Evolutionary conservation across 1,140 invertebrate genomes (phyloP).

Genomic region (Artemia franciscana): DNA sequence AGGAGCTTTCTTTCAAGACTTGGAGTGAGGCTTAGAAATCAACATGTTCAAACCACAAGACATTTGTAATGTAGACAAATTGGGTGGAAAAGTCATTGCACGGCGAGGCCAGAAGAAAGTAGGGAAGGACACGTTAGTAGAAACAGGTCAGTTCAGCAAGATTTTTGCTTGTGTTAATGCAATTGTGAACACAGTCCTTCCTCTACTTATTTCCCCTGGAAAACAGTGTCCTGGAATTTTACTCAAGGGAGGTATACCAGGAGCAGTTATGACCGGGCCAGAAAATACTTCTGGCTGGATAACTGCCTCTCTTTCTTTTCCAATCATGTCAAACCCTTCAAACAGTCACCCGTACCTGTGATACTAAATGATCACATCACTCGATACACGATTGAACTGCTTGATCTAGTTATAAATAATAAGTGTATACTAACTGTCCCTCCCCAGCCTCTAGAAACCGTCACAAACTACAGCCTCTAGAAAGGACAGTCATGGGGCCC

Average conservation of each 20-base stretch:
- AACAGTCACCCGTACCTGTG: slow-evolving; percentile 18
- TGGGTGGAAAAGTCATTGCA: slow-evolving; percentile 20
- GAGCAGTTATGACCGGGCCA: slow-evolving; percentile 15
- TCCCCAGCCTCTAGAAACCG: slow-evolving; percentile 11
- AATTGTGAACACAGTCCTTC: slow-evolving; percentile 21
- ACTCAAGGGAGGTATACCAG: slow-evolving; percentile 16
- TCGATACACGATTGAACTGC: slow-evolving; percentile 15
- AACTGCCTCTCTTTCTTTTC: slow-evolving; percentile 16
- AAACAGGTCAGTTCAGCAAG: slow-evolving; percentile 22
- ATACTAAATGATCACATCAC: slow-evolving; percentile 22
- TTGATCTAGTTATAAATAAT: slow-evolving; percentile 18
- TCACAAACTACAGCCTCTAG: slow-evolving; percentile 23
- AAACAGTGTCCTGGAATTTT: slow-evolving; percentile 11
- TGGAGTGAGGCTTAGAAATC: background rate
- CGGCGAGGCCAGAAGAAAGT: slow-evolving; percentile 22
- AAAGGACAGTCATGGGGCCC: slow-evolving; percentile 20
- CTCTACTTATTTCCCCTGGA: slow-evolving; percentile 22
- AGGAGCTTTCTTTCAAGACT: slow-evolving; percentile 18
- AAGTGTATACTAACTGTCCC: slow-evolving; percentile 16
- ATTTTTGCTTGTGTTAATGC: slow-evolving; percentile 18
- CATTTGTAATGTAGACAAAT: slow-evolving; percentile 16
- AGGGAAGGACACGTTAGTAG: slow-evolving; percentile 19
- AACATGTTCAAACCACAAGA: background rate
- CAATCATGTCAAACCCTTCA: slow-evolving; percentile 15
- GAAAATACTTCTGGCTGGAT: slow-evolving; percentile 20